Conservation (phyloP, 2,113 vertebrate species). For the Fregata magnificens region DNA sequence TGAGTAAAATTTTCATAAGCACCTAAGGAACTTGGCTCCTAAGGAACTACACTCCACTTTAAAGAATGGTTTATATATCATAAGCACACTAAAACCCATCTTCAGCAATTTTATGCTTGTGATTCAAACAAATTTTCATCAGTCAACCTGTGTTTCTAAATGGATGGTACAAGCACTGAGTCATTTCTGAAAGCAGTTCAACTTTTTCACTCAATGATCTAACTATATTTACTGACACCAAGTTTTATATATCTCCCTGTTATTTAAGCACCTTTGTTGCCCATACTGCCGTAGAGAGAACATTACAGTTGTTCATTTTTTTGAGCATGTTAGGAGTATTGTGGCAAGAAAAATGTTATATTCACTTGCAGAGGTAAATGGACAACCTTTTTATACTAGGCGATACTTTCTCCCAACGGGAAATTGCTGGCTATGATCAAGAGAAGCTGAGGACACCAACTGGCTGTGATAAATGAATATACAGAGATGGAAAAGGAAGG, state of each 20-base stretch:
- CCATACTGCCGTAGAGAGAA: not conserved
- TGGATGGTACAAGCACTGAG: not conserved
- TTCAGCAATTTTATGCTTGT: not conserved
- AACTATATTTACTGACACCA: not conserved
- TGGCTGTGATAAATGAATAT: not conserved
- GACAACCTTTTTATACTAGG: not conserved
- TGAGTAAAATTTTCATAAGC: not conserved
- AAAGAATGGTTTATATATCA: not conserved
- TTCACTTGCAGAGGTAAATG: not conserved
- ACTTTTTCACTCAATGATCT: not conserved
- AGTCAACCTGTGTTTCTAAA: not conserved
- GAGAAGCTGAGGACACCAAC: not conserved
- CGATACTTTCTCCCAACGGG: not conserved
- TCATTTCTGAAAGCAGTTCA: not conserved
- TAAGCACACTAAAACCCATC: not conserved
- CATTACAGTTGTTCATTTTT: not conserved
- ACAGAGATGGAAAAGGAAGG: not conserved
- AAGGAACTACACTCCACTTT: not conserved
- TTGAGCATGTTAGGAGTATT: not conserved
- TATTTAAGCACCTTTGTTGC: not conserved
- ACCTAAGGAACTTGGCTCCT: not conserved
- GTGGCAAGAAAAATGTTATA: not conserved
- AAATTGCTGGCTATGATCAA: not conserved
- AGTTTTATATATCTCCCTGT: not conserved
- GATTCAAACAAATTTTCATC: not conserved